Conservation (phyloP, 2,888 invertebrate species). For the Cenopis cana region DNA sequence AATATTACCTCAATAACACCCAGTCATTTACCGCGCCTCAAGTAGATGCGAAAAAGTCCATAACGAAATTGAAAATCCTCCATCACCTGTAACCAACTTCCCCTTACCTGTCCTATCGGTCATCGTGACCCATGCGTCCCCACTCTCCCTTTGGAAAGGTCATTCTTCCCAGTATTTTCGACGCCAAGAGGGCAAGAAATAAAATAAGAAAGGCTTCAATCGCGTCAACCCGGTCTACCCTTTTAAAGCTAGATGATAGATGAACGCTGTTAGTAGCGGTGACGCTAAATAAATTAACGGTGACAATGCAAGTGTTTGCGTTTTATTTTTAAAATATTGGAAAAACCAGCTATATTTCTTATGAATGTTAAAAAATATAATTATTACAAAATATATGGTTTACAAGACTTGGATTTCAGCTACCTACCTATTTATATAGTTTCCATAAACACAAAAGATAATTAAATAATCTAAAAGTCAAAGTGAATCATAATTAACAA, state of each 20-base stretch:
- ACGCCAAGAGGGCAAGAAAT: constrained; percentile 70
- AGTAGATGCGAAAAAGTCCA: constrained; percentile 41
- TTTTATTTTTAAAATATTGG: constrained; percentile 44
- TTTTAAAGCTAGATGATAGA: constrained; percentile 80
- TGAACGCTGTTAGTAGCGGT: constrained; percentile 66
- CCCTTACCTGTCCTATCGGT: constrained; percentile 68
- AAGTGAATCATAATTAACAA: too few species aligned
- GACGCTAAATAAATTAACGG: constrained; percentile 59
- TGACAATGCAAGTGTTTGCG: constrained; percentile 48
- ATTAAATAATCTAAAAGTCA: too few species aligned
- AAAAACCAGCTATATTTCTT: neutral
- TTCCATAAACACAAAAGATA: neutral
- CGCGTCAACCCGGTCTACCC: constrained; percentile 76
- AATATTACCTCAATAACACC: constrained; percentile 28
- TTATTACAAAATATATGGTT: too few species aligned
- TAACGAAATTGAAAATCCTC: constrained; percentile 44
- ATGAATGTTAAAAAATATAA: neutral
- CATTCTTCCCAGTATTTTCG: constrained; percentile 65
- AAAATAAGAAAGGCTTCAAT: constrained; percentile 79
- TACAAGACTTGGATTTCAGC: too few species aligned
- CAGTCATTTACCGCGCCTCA: constrained; percentile 34
- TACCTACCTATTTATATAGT: too few species aligned
- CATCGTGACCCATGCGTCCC: constrained; percentile 65
- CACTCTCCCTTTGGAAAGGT: constrained; percentile 69
- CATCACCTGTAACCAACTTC: constrained; percentile 52